Conservation (phyloP, 2,797 vertebrate genomes). For the Cyprinodon diabolis region DNA sequence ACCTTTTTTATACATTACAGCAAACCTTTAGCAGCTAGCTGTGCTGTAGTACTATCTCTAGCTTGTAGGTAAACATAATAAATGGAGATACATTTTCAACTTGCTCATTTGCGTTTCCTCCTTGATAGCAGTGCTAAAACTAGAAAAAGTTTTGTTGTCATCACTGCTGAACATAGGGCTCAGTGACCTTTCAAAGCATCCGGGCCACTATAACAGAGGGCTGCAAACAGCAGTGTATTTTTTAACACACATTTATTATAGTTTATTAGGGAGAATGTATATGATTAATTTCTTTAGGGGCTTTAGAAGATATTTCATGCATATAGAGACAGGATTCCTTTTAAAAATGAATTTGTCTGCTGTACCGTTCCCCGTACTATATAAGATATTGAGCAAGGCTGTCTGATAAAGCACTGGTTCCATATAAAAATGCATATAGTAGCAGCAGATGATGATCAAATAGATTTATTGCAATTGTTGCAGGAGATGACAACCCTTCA, state of each 20-base stretch:
- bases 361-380: constrained; percentile 1
- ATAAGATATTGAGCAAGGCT: constrained; percentile 9
- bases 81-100: not conserved
- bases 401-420: constrained; percentile 9
- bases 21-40: not conserved
- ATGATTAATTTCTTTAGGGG: not conserved
- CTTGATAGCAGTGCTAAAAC: too few relatives aligned
- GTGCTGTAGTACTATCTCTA: not conserved
- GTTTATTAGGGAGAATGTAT: not conserved
- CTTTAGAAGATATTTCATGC: not conserved
- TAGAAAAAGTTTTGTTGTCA: not conserved
- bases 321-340: too few relatives aligned
- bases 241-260: not conserved
- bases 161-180: not conserved
- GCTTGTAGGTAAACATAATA: not conserved
- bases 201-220: not conserved
- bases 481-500: not conserved
- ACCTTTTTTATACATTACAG: too few relatives aligned
- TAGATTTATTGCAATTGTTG: constrained; percentile 18
- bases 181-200: not conserved
- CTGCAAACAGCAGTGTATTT: not conserved
- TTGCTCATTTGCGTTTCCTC: not conserved
- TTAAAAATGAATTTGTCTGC: constrained; percentile 1
- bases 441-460: constrained; percentile 14
- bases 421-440: constrained; percentile 6